Evolutionary conservation across 2,888 invertebrate genomes (phyloP), one percentile per base, ranked within the genome.

Genomic region (Micoletzkya japonica): DNA sequence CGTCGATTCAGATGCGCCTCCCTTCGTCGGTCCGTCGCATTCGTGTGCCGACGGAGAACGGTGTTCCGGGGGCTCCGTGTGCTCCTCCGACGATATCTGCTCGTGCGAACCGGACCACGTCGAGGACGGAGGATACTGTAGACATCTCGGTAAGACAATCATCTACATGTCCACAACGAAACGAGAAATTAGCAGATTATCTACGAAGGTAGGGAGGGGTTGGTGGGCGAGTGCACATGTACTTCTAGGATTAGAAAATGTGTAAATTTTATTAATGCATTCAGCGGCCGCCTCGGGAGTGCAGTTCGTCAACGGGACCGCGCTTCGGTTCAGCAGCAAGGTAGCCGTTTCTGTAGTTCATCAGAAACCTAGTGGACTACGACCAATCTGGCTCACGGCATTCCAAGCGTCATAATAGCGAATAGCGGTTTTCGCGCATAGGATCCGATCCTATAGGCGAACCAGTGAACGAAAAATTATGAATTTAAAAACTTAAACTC

Each of bases 21-120:
- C 73, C 4, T 76, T 74, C 57, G 76, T 75, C 0, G 70, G 73
- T 28, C 80, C 81, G 26, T 79, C 80, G 30, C 73, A 76, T n/a
- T 70, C 71, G 26, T 82, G 82, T 63, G 59, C 71, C 20, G 58
- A 67, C 52, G 74, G 72, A 28, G 72, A 81, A 32, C 66, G 72
- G 26, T 83, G 83, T 70, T 73, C 75, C 7, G 80, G 80, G n/a
- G 81, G 81, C 14, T 75, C 80, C 1, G 69, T 52, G 7, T 84
- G 84, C 61, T 54, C 70, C 69, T 54, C 68, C 7, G 66, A 72
- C 36, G 77, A 79, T 70, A 72, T 71, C 52, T 82, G 82, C 56
- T 60, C 72, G 34, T 82, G 82, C 57, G 81, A 78, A 67, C 66
- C 67, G 32, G 68, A 76, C 34, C 82, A 81, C 54, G 73, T 74